These are phyloP conservation scores for Proisotoma minuta DNA, from an alignment of 2,888 invertebrate genomes.

Conservation along the genomic window DNA sequence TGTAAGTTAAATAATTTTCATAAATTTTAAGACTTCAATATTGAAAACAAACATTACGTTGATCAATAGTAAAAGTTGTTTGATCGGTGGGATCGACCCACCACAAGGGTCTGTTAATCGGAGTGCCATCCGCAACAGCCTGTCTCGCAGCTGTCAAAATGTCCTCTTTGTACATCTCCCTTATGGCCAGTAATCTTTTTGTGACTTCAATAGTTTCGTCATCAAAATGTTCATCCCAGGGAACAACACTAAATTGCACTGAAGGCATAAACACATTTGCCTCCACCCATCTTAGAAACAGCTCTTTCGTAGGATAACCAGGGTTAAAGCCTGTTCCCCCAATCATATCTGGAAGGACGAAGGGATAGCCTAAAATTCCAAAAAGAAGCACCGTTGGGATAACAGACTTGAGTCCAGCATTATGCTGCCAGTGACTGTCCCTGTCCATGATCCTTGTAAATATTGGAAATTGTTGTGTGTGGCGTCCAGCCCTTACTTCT, in stretches of 20 bases:
- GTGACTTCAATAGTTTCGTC: slow-evolving; percentile 50
- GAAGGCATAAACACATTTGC: background rate
- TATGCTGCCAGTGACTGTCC: slow-evolving; percentile 51
- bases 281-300: slow-evolving; percentile 57
- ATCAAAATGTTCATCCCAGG: slow-evolving; percentile 68
- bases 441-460: slow-evolving; percentile 75
- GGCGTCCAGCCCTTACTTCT: slow-evolving; percentile 67
- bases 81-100: slow-evolving; percentile 69
- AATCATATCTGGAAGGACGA: slow-evolving; percentile 74
- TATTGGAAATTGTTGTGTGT: slow-evolving; percentile 61
- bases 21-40: background rate
- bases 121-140: slow-evolving; percentile 60
- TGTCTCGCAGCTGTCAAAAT: slow-evolving; percentile 59
- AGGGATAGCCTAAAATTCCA: slow-evolving; percentile 63
- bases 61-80: slow-evolving; percentile 56
- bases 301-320: slow-evolving; percentile 55
- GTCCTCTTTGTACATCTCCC: slow-evolving; percentile 18
- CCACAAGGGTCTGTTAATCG: slow-evolving; percentile 79
- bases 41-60: slow-evolving; percentile 48
- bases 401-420: slow-evolving; percentile 52
- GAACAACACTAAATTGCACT: slow-evolving; percentile 63
- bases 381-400: slow-evolving; percentile 54
- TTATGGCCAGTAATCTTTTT: slow-evolving; percentile 20
- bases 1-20: slow-evolving; percentile 50
- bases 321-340: slow-evolving; percentile 50